phyloP scores from a whole-genome alignment of 2,888 invertebrate genomes.

The Nesidiocoris tenuis region DNA sequence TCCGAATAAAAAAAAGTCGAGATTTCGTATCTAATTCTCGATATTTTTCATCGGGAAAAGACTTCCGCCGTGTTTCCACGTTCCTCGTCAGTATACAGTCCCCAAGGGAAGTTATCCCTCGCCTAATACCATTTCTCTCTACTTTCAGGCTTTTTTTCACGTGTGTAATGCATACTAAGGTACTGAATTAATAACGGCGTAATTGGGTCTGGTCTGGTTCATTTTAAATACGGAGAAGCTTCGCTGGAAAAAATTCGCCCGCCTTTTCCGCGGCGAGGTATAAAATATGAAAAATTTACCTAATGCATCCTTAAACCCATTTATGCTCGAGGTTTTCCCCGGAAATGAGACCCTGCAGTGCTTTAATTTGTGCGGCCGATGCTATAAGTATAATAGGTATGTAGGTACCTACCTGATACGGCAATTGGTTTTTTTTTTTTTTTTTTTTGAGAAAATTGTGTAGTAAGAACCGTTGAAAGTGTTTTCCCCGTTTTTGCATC shows the following conservation, averaged over 20 bases:
- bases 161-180: not conserved
- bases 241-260: not conserved
- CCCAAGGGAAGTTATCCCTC: not conserved
- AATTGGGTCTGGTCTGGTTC: not conserved
- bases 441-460: too few species aligned
- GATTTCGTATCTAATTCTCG: too few species aligned
- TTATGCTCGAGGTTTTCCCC: not conserved
- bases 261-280: not conserved
- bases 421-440: too few species aligned
- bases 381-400: too few species aligned
- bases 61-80: not conserved
- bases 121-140: not conserved
- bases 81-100: not conserved
- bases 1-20: too few species aligned
- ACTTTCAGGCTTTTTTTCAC: not conserved
- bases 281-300: not conserved
- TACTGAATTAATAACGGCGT: not conserved
- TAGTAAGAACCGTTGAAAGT: too few species aligned
- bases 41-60: not conserved
- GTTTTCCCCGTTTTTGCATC: too few species aligned
- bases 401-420: too few species aligned
- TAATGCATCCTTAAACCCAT: not conserved
- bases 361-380: too few species aligned
- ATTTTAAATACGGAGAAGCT: not conserved
- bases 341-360: not conserved